Conservation (phyloP, 2,797 vertebrate species). For the Nyctalus aviator region DNA sequence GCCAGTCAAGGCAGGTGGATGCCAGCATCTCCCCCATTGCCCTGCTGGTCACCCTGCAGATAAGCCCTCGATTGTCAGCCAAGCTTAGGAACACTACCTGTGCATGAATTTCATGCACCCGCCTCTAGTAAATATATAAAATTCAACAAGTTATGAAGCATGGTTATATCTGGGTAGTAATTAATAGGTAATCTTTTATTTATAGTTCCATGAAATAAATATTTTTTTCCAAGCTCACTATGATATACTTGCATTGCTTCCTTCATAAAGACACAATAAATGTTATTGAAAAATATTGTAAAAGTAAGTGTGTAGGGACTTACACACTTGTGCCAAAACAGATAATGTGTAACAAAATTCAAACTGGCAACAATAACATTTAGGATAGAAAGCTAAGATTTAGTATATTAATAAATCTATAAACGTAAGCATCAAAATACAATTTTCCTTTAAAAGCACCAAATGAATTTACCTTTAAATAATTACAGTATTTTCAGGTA, state of each 20-base stretch:
- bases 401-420: constrained; percentile 1
- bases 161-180: not conserved
- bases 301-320: not conserved
- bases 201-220: not conserved
- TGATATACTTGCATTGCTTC: not conserved
- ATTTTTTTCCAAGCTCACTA: constrained; percentile 12
- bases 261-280: constrained; percentile 5
- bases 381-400: constrained; percentile 5
- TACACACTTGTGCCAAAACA: not conserved
- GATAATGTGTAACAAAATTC: constrained; percentile 11
- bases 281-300: constrained; percentile 3
- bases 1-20: no score
- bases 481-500: not conserved
- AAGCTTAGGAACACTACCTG: no score
- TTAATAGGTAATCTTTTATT: not conserved
- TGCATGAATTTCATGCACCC: no score
- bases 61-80: no score
- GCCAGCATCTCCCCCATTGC: rapidly evolving
- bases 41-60: no score
- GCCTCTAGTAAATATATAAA: not conserved
- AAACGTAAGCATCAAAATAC: not conserved
- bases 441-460: constrained; percentile 10
- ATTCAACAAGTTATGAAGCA: not conserved
- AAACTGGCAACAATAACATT: constrained; percentile 4
- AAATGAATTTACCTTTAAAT: constrained; percentile 18